These are phyloP conservation scores for Theropithecus gelada DNA, from an alignment of 2,113 vertebrate species.

Conservation along the genomic window DNA sequence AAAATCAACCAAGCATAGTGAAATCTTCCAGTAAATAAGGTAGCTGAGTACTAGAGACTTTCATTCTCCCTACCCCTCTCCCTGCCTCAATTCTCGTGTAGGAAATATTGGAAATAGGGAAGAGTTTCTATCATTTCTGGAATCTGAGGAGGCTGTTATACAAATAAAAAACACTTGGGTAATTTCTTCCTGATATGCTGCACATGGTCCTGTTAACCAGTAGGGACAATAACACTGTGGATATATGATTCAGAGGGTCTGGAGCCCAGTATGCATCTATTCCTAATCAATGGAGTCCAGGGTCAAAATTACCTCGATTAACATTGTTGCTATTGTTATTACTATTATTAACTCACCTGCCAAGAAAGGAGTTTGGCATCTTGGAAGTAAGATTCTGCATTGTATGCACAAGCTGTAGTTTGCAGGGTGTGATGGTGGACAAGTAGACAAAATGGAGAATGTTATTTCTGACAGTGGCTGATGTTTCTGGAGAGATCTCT, in stretches of 20 bases:
- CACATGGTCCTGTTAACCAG: background rate
- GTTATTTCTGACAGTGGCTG: background rate
- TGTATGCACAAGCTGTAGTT: background rate
- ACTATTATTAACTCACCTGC: background rate
- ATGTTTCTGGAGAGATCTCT: background rate
- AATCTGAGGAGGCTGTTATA: background rate
- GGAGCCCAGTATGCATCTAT: background rate
- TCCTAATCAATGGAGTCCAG: background rate
- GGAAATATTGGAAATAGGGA: background rate
- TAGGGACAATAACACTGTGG: background rate
- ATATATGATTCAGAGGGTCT: background rate
- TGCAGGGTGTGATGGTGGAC: background rate
- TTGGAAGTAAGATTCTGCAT: background rate
- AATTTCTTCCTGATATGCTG: background rate
- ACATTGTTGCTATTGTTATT: background rate
- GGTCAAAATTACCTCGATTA: background rate
- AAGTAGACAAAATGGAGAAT: background rate
- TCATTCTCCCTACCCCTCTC: accelerated
- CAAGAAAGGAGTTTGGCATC: background rate
- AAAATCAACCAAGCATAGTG: background rate
- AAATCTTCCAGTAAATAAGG: conserved; percentile 23
- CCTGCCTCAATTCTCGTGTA: background rate
- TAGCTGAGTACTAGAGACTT: background rate
- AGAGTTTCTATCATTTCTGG: background rate
- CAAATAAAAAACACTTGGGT: background rate